Base-by-base conservation (phyloP, 1,140 invertebrate species). In the Nomia melanderi region DNA sequence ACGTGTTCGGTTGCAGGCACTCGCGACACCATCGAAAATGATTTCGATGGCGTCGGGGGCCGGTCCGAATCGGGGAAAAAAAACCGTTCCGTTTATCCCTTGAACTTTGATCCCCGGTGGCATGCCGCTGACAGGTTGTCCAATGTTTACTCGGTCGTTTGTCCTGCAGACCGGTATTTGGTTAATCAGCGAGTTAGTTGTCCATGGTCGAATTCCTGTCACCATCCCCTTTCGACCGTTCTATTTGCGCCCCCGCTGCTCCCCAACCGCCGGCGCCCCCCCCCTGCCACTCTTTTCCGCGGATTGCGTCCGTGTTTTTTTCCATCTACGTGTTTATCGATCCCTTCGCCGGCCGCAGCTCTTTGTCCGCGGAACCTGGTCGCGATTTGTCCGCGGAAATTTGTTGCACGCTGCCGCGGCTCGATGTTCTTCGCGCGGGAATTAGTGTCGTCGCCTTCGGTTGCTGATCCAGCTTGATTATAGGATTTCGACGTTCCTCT, bases 141-240 rank as follows among this genome's bases (percentile, higher is more conserved):
- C 81, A 86, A 83, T 87, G 85, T 87, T 86, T 87, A 75, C 85
- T 67, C 67, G 78, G 66, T 76, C 85, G 79, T 85, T 87, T 81
- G 86, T 87, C 77, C 82, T 80, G 76, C 80, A 85, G 86, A 77
- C 80, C 72, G 86, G 80, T 86, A 86, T 86, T 86, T 87, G 82
- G 85, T 88, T 87, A 86, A 88, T 88, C 86, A 85, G 84, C 78
- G 81, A 88, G 84, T 88, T 86, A 86, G 81, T 82, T 84, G 82
- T 84, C 81, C 79, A 84, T 85, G 86, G 70, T 86, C 66, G 84
- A 82, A 83, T 83, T 84, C 78, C 71, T 74, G 82, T 75, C 81
- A 75, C 77, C 82, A 70, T 60, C 66, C 72, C 78, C 66, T 60
- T 59, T 44, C 69, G 44, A 53, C 72, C 64, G 44, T 66, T 59